Evolutionary conservation across 1,140 invertebrate genomes (phyloP), one percentile per base, ranked within the genome.

Genomic region (Mactra quadrangularis): DNA sequence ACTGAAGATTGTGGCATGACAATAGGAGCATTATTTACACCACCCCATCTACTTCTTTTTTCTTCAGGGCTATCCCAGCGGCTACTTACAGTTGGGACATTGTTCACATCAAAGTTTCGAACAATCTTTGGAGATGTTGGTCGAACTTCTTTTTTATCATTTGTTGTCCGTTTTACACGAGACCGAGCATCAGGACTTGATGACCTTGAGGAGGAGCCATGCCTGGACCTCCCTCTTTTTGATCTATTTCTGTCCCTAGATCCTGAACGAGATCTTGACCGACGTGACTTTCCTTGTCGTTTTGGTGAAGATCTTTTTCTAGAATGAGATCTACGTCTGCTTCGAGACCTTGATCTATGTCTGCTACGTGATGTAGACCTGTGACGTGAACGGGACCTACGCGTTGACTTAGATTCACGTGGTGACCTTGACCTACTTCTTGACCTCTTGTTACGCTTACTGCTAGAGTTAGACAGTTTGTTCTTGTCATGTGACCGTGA

Each of bases 41-140:
- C 35, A 19, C 25, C 70, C 78, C 70, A 71, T 35, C 66, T 47
- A 33, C 64, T 70, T 25, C 76, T 75, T 17, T 70, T 71, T 35
- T 70, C 70, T 47, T 66, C 59, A n/a, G 81, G 60, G 50, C 66
- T 79, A 35, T 64, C 57, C 59, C 74, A 84, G 11, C 75, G 29
- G 29, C 78, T 82, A 31, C 50, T 38, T 29, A 71, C 35, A 3
- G 52, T n/a, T 47, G 78, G 59, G 1, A 72, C 31, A 4, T 59
- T 52, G n/a, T n/a, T n/a, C 29, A 64, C 27, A 7, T 41, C 38
- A 41, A 41, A 41, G 6, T 41, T 41, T 7, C 38, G 38, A 41
- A 41, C 15, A 15, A 47, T 47, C 4, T 68, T 31, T 27, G 25
- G 22, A 0, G 13, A 29, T 3, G 15, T 41, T 31, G 19, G 2